Evolutionary conservation across 2,113 vertebrate genomes (phyloP).

Genomic region (Electrona antarctica): DNA sequence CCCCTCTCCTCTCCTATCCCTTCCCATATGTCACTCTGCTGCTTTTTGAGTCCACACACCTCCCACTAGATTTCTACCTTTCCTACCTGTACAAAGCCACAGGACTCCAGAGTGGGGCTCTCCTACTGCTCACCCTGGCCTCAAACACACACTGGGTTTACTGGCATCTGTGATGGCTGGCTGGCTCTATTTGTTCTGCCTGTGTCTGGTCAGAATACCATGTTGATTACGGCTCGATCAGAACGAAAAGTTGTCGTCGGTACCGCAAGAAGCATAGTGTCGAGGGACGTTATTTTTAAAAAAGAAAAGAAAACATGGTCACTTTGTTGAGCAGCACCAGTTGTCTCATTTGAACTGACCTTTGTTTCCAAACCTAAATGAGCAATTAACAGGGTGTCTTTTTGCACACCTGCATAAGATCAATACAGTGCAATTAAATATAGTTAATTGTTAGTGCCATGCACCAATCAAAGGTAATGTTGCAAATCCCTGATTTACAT

Average conservation of each 20-base stretch:
- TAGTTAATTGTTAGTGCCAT: too few relatives aligned
- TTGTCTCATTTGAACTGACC: too few relatives aligned
- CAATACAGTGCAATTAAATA: too few relatives aligned
- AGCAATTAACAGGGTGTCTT: too few relatives aligned
- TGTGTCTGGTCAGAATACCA: neutral
- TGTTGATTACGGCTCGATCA: neutral
- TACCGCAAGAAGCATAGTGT: too few relatives aligned
- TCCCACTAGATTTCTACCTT: constrained; percentile 85
- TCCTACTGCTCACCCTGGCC: constrained; percentile 13
- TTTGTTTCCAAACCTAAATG: too few relatives aligned
- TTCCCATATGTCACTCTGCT: constrained; percentile 89
- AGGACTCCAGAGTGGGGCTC: constrained; percentile 53
- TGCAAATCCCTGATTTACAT: too few relatives aligned
- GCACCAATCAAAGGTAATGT: too few relatives aligned
- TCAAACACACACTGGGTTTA: constrained; percentile 33
- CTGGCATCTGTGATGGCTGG: constrained; percentile 28
- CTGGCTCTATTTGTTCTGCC: neutral
- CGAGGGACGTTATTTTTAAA: too few relatives aligned
- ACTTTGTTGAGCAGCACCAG: too few relatives aligned
- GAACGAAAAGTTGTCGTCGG: neutral
- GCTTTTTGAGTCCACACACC: constrained; percentile 81
- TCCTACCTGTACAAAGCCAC: constrained; percentile 26
- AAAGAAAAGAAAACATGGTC: neutral
- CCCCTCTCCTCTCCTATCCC: constrained; percentile 76
- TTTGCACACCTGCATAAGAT: too few relatives aligned